Evolutionary conservation across 2,113 vertebrate species (phyloP), one percentile per base, ranked within the genome.

Genomic region (Melierax canorus): DNA sequence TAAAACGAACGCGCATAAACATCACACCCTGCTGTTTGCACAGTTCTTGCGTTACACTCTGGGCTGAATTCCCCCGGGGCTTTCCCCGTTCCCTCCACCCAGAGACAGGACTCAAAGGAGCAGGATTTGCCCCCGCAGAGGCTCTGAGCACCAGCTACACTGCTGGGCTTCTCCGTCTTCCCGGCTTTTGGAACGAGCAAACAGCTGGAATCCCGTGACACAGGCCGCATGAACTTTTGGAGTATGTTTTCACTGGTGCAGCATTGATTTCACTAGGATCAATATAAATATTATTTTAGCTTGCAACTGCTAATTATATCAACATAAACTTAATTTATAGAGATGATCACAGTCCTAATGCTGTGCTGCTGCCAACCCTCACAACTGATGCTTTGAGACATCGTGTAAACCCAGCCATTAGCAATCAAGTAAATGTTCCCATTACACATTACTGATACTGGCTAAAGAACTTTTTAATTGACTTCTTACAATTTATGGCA

Each of bases 281-380:
- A 92, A 89, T 98, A 97, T 97, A 98, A 98, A 98, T 98, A 98
- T 98, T 97, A 95, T 90, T 83, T 97, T 94, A 97, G 96, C 94
- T 96, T 96, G 92, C 96, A 97, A 97, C 92, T 97, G 95, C 97
- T 98, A 98, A 98, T 98, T 98, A 97, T 98, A 98, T 98, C 98
- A 98, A 97, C 98, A 98, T 98, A 98, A 98, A 98, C 82, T 91
- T 98, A 98, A 98, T 98, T 98, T 98, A 98, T 97, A 97, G 94
- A 86, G 94, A 97, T 98, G 97, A 98, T 98, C 97, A 96, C 94
- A 90, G 86, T 86, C 94, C 86, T 97, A 96, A 96, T 90, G 81
- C 77, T 95, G 96, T 92, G 91, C 91, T 94, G 81, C 97, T 97
- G 97, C 97, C 97, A 97, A 36, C 93, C 56, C 85, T 95, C 69